Percentiles rank a stretch among this genome's conserved stretches.
Evolutionary conservation across 2,797 vertebrate genomes (phyloP).

Genomic region (Luscinia luscinia): DNA sequence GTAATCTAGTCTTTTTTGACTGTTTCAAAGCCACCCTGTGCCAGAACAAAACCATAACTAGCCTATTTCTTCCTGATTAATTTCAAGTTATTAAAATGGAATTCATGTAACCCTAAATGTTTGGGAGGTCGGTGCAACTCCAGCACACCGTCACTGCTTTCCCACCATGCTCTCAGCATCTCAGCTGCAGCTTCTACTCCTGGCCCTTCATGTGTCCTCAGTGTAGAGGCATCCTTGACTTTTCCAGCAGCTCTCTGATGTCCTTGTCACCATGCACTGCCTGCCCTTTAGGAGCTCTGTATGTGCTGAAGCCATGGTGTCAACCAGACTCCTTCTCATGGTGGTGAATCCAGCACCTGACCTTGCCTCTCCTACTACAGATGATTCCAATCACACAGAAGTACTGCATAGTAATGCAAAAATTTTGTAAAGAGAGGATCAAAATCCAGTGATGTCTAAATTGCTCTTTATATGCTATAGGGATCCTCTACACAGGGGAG

Average conservation of each 20-base stretch:
- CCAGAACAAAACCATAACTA: not conserved
- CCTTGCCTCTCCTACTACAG: not conserved
- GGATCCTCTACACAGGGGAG: not conserved
- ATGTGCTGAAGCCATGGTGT: rapidly evolving
- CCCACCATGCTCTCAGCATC: not conserved
- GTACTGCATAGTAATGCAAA: rapidly evolving
- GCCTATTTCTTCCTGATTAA: not conserved
- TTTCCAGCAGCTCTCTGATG: not conserved
- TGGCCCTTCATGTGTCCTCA: rapidly evolving
- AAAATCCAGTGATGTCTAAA: not conserved
- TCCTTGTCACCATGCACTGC: rapidly evolving
- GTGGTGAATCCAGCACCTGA: rapidly evolving
- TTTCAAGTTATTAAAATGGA: not conserved
- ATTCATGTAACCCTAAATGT: not conserved
- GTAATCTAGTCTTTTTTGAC: not conserved
- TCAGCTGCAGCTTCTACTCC: rapidly evolving
- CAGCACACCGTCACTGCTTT: not conserved
- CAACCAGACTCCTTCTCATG: rapidly evolving
- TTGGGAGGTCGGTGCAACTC: not conserved
- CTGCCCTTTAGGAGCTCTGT: not conserved
- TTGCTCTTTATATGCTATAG: not conserved
- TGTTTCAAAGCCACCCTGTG: not conserved
- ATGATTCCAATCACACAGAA: not conserved
- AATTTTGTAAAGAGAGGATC: not conserved
- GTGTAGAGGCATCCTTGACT: rapidly evolving